Evolutionary conservation across 2,888 invertebrate genomes (phyloP), one percentile per base, ranked within the genome.

Genomic region (Scelioninae gen. 2): DNA sequence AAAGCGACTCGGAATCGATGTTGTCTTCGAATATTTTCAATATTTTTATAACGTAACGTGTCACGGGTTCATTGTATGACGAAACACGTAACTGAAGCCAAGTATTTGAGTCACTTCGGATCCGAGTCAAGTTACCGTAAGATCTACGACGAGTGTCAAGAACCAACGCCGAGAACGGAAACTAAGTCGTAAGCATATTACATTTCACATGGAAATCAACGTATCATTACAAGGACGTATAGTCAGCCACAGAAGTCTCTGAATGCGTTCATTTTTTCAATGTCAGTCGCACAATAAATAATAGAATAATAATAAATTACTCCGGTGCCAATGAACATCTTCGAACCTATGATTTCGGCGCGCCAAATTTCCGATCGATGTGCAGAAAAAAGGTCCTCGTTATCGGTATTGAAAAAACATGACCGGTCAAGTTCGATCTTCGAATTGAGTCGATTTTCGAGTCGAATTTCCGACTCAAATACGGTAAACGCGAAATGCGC

Each of bases 201-300:
- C 74, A 55, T 76, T 78, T 73, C 78, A 61, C 46, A 52, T 55
- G 76, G 77, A 76, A 80, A 79, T 81, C 77, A 76, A 78, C 79
- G 78, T 77, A 79, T 78, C 73, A 74, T 76, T 74, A 73, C 78
- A 79, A 81, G 79, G 79, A 78, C 78, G 72, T 69, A 46, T 50
- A 65, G 31, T 61, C 53, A 65, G 65, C 75, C 68, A 19, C 67
- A 71, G 58, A 73, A 65, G 64, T 13, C 65, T 65, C 69, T 55
- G 43, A 52, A 64, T 35, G 31, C 45, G 22, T 39, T 64, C 52
- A 64, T 73, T 67, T 68, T 73, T 73, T 61, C 61, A 67, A 65
- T 64, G 64, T 64, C 64, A 71, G 22, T 13, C 48, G 6, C 52
- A 63, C 46, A 53, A 41, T 48, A 57, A 57, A 63, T 63, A 57